phyloP scores from a whole-genome alignment of 2,888 invertebrate species.

The Camptogramma bilineatum region DNA sequence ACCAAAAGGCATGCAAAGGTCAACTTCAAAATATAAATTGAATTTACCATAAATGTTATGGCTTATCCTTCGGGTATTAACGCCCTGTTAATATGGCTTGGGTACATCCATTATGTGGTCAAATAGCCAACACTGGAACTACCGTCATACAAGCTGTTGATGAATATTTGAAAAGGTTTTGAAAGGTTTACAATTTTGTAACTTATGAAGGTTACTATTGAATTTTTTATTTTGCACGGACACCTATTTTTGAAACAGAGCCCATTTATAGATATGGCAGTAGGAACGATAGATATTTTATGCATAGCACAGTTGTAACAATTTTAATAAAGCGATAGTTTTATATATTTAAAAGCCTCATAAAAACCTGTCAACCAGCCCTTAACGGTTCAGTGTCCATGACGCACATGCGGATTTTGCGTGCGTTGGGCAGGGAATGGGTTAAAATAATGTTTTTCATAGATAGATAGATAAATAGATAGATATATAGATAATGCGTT shows the following conservation, averaged over 20 bases:
- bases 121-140: constrained; percentile 8
- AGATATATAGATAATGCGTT: no score
- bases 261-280: background rate
- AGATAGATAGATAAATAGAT: no score
- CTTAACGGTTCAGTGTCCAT: no score
- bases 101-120: constrained; percentile 26
- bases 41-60: constrained; percentile 20
- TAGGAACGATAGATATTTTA: background rate
- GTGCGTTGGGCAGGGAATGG: no score
- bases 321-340: background rate
- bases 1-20: background rate
- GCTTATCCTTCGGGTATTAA: constrained; percentile 12
- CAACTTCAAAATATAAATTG: constrained; percentile 24
- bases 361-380: no score
- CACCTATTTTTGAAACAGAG: constrained; percentile 3
- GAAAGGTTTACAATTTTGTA: constrained; percentile 8
- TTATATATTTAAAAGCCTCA: background rate
- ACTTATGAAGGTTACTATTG: constrained; percentile 3
- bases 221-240: background rate
- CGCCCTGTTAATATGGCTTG: constrained; percentile 26
- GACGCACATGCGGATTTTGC: no score
- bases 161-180: constrained; percentile 25
- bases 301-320: background rate
- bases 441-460: no score
- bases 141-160: constrained; percentile 5